Conservation (phyloP, 2,797 vertebrate genomes). For the Malurus splendens region DNA sequence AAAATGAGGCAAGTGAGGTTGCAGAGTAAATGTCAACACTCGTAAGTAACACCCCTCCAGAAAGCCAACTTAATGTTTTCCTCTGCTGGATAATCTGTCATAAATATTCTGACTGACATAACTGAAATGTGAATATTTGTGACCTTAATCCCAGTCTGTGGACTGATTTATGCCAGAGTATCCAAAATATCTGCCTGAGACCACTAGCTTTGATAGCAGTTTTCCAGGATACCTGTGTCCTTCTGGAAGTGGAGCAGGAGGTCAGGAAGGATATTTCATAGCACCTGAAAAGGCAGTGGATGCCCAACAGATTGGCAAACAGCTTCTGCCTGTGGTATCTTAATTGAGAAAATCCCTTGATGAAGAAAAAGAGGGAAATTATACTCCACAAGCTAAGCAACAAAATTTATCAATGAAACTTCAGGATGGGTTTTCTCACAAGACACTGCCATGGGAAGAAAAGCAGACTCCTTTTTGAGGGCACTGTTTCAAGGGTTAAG, state of each 20-base stretch:
- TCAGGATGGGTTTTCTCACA: background rate
- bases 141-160: background rate
- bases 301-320: background rate
- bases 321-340: background rate
- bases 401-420: background rate
- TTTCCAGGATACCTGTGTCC: background rate
- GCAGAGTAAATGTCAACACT: background rate
- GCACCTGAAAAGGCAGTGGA: background rate
- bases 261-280: background rate
- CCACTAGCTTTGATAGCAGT: background rate
- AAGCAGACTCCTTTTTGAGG: background rate
- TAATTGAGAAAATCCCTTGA: accelerated
- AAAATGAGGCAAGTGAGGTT: background rate
- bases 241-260: background rate
- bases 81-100: background rate
- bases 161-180: background rate
- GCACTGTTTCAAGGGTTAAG: background rate
- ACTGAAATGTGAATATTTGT: background rate
- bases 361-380: background rate
- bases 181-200: background rate
- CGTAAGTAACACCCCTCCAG: background rate
- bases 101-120: background rate
- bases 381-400: background rate
- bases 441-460: background rate
- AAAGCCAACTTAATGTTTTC: background rate